A percentile compares a stretch with the other conserved stretches of the same genome.
Evolutionary conservation across 2,888 invertebrate species (phyloP).

Genomic region (Hirtodrosophila confusa): DNA sequence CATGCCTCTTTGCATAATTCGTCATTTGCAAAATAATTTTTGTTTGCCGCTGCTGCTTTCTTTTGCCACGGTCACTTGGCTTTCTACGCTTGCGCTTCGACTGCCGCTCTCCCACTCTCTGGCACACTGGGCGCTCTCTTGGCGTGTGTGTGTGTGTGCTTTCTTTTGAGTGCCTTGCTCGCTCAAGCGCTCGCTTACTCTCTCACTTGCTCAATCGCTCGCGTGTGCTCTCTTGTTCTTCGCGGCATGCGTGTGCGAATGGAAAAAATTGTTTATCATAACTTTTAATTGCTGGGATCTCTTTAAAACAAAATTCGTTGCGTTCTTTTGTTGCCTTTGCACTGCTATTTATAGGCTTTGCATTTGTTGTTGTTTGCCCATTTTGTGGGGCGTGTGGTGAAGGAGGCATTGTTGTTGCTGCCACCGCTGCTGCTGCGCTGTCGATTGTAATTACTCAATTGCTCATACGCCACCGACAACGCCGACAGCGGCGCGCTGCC

Average conservation of each 20-base stretch:
- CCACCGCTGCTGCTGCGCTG: slow-evolving; percentile 31
- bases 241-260: slow-evolving; percentile 32
- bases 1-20: slow-evolving; percentile 62
- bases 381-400: slow-evolving; percentile 26
- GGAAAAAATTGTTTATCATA: slow-evolving; percentile 68
- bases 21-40: slow-evolving; percentile 45
- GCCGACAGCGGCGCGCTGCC: slow-evolving; percentile 3
- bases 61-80: slow-evolving; percentile 61
- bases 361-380: slow-evolving; percentile 50
- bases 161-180: slow-evolving; percentile 13
- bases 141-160: slow-evolving; percentile 11
- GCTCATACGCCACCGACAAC: slow-evolving; percentile 68
- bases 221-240: slow-evolving; percentile 17
- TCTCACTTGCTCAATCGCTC: slow-evolving; percentile 11
- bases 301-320: slow-evolving; percentile 54
- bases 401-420: slow-evolving; percentile 33
- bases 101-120: slow-evolving; percentile 10
- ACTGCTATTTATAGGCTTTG: slow-evolving; percentile 58
- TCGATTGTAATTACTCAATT: slow-evolving; percentile 75
- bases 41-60: slow-evolving; percentile 49
- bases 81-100: slow-evolving; percentile 56
- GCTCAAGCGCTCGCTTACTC: slow-evolving; percentile 1
- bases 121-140: slow-evolving; percentile 26
- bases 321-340: slow-evolving; percentile 46
- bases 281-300: slow-evolving; percentile 72